Evolutionary conservation across 2,888 invertebrate species (phyloP).

Genomic region (Limnephilus rhombicus): DNA sequence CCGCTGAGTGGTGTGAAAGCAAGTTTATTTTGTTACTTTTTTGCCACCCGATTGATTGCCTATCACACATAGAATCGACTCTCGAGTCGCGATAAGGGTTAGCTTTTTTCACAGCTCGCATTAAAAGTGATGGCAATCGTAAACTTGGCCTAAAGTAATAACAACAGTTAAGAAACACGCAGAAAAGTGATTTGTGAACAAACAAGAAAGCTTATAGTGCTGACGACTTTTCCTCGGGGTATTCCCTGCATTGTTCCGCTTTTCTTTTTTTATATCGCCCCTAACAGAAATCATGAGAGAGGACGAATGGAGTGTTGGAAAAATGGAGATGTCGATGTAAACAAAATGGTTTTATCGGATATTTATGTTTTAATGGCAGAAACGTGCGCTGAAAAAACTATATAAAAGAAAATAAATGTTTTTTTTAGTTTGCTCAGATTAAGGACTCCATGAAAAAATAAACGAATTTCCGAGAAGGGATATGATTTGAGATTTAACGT

Average conservation of each 20-base stretch:
- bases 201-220: constrained; percentile 49
- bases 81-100: constrained; percentile 38
- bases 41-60: constrained; percentile 39
- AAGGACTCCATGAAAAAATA: background rate
- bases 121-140: constrained; percentile 49
- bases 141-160: constrained; percentile 41
- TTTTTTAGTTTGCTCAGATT: background rate
- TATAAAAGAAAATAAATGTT: background rate
- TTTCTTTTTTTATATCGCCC: constrained; percentile 12
- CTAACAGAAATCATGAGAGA: constrained; percentile 22
- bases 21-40: constrained; percentile 1
- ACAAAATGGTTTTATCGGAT: constrained; percentile 10
- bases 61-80: constrained; percentile 34
- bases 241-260: constrained; percentile 33
- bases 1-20: background rate
- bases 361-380: background rate
- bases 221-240: constrained; percentile 34
- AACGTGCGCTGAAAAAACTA: background rate
- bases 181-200: constrained; percentile 54
- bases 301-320: background rate
- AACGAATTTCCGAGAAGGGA: background rate
- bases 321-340: background rate
- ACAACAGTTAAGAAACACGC: constrained; percentile 47
- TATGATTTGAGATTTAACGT: background rate
- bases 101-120: constrained; percentile 39